Evolutionary conservation across 64 coral and sea anemone genomes (phyloP).

Genomic region (Acropora tenuis): DNA sequence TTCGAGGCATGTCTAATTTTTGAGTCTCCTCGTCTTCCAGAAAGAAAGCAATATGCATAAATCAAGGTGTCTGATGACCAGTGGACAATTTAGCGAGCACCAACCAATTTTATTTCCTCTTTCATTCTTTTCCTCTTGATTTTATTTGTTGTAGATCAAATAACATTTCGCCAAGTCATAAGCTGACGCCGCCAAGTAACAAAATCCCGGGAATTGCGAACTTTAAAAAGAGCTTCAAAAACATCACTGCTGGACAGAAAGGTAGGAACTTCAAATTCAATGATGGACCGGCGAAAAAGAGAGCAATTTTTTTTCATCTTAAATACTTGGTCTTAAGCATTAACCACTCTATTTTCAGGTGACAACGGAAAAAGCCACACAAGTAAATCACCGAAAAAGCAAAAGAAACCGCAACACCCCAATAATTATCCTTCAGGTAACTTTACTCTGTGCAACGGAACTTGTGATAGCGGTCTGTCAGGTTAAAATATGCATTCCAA

Average conservation of each 20-base stretch:
- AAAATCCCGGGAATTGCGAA: slow-evolving; percentile 84
- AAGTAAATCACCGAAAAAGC: slow-evolving; percentile 75
- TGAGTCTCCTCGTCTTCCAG: no score
- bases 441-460: not conserved
- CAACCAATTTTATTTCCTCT: no score
- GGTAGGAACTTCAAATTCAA: slow-evolving; percentile 3
- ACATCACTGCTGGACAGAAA: slow-evolving; percentile 87
- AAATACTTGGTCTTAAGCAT: not conserved
- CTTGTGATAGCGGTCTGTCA: no score
- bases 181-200: slow-evolving; percentile 72
- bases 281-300: not conserved
- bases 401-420: slow-evolving; percentile 70
- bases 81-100: no score
- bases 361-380: slow-evolving; percentile 74
- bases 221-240: slow-evolving; percentile 97
- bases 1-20: no score
- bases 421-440: slow-evolving; percentile 47
- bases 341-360: slow-evolving; percentile 15
- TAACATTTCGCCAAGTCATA: slow-evolving; percentile 59
- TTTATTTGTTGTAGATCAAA: slow-evolving; percentile 29
- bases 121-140: not conserved
- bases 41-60: no score
- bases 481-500: no score
- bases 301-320: no score
- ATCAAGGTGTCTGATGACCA: no score